Evolutionary conservation across 2,888 invertebrate species (phyloP), one percentile per base, ranked within the genome.

Genomic region (Proisotoma minuta): DNA sequence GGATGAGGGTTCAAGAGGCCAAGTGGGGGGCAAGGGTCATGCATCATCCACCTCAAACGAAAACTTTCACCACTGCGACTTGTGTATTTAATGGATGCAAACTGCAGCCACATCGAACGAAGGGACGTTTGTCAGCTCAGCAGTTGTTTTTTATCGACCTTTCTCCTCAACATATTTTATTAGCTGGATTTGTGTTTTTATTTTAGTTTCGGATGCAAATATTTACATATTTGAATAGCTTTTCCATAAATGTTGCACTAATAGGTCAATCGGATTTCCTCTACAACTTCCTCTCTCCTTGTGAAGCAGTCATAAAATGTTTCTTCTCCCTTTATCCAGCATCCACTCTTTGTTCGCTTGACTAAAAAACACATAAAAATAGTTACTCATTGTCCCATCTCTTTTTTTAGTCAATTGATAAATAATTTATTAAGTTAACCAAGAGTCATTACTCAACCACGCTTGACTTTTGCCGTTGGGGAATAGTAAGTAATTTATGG

Each of bases 181-280:
- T n/a, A n/a, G n/a, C n/a, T n/a, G n/a, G n/a, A n/a, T n/a, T n/a
- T n/a, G n/a, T n/a, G n/a, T n/a, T n/a, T n/a, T 34, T 43, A 18
- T 43, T 43, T 43, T n/a, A 43, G 18, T 20, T 20, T 43, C 20
- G 10, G 26, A 50, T 22, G 28, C 28, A 51, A 51, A 54, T 27
- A 18, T 12, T 43, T 62, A 65, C 56, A 20, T n/a, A 72, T 72
- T 72, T 70, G 69, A 70, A 72, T 72, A 72, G 63, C 62, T 56
- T 62, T 22, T 57, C 70, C 64, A 72, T 72, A 72, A 70, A 72
- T 72, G 70, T 69, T 68, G 69, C 65, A 10, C 23, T 24, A 70
- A 72, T 70, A 70, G 69, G 72, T 69, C 70, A 72, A 70, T 72
- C 72, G 72, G 72, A 72, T 65, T 66, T 70, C 72, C 72, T 70